phyloP scores from a whole-genome alignment of 2,888 invertebrate genomes.

The Smittia aterrima region DNA sequence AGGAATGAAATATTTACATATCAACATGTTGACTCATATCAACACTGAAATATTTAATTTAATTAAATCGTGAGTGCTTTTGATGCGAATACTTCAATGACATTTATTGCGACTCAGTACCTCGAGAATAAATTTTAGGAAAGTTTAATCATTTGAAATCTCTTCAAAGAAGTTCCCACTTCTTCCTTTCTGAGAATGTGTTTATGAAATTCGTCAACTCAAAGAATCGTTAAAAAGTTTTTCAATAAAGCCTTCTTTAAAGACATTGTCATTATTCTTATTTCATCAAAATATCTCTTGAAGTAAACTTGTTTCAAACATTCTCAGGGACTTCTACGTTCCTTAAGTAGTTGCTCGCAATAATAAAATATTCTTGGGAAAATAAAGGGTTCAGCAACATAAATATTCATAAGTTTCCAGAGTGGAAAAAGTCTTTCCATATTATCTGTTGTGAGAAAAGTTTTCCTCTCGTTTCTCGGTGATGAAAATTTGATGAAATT shows the following conservation, averaged over 20 bases:
- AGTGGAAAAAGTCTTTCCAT: neutral
- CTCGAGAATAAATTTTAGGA: neutral
- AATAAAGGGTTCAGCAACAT: neutral
- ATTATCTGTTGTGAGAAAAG: neutral
- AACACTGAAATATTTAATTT: constrained; percentile 6
- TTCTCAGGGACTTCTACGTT: neutral
- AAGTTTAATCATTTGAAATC: neutral
- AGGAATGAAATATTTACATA: constrained; percentile 2
- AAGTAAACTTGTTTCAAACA: neutral
- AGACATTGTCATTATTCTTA: too few relatives aligned
- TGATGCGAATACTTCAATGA: neutral
- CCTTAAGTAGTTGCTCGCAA: neutral
- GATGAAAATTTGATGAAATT: neutral
- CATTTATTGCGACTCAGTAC: too few relatives aligned
- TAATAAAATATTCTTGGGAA: neutral
- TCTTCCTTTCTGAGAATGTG: neutral
- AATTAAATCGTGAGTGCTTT: constrained; percentile 1
- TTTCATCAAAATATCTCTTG: too few relatives aligned
- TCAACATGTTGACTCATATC: constrained; percentile 3
- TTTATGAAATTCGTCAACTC: neutral
- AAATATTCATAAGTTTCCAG: neutral
- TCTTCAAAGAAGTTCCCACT: neutral
- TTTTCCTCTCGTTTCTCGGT: neutral
- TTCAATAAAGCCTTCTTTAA: neutral
- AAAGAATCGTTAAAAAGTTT: constrained; percentile 5